These are phyloP conservation scores for Eueremaeus valkanovi DNA, from an alignment of 2,888 invertebrate species.

Conservation along the genomic window DNA sequence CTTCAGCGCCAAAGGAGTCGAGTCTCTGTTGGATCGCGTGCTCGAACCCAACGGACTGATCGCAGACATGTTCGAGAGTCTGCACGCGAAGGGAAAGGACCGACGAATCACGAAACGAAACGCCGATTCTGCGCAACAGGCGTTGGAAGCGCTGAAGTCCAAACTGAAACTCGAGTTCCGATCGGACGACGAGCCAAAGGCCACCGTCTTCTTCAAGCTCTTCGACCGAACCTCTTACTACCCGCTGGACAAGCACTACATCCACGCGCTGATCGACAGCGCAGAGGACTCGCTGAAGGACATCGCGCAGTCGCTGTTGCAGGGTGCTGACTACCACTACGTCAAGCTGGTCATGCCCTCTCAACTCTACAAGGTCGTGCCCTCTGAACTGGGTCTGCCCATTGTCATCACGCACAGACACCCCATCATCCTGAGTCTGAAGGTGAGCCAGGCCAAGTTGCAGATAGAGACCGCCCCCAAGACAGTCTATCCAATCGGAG, in stretches of 20 bases:
- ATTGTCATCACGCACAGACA: slow-evolving; percentile 43
- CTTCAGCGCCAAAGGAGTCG: slow-evolving; percentile 40
- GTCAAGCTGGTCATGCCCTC: slow-evolving; percentile 45
- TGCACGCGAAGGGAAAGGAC: slow-evolving; percentile 30
- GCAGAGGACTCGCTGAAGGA: slow-evolving; percentile 36
- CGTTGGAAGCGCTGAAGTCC: slow-evolving; percentile 36
- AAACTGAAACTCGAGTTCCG: slow-evolving; percentile 24
- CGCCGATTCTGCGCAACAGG: slow-evolving; percentile 31
- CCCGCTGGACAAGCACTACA: slow-evolving; percentile 40
- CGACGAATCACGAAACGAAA: slow-evolving; percentile 33
- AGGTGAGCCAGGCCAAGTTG: slow-evolving; percentile 37
- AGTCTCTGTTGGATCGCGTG: slow-evolving; percentile 27
- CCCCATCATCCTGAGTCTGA: slow-evolving; percentile 43
- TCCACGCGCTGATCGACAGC: slow-evolving; percentile 35
- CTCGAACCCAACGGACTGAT: slow-evolving; percentile 37
- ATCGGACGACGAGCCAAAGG: slow-evolving; percentile 40
- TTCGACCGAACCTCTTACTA: slow-evolving; percentile 43
- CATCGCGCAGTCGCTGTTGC: background rate
- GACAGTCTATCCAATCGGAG: slow-evolving; percentile 33
- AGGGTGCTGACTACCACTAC: slow-evolving; percentile 40
- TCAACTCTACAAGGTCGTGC: slow-evolving; percentile 39
- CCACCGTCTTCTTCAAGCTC: slow-evolving; percentile 42
- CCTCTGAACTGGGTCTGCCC: slow-evolving; percentile 43
- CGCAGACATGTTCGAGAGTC: slow-evolving; percentile 32
- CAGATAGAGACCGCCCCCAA: slow-evolving; percentile 19